phyloP scores from a whole-genome alignment of 2,888 invertebrate genomes.

The Adelphocoris suturalis region DNA sequence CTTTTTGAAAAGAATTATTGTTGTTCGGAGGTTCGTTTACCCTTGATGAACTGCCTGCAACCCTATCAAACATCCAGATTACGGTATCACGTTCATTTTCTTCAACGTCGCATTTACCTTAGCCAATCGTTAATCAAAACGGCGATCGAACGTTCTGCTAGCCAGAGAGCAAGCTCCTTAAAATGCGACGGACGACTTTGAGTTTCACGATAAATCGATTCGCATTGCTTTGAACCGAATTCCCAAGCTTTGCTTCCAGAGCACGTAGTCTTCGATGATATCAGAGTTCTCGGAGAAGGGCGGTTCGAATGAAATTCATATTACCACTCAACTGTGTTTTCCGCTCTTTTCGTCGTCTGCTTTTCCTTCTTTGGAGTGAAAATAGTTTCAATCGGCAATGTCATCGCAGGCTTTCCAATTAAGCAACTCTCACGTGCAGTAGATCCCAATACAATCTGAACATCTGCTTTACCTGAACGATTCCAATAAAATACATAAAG shows the following conservation, averaged over 20 bases:
- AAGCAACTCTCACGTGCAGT: no score
- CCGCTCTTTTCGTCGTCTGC: neutral
- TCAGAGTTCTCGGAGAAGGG: slow-evolving; percentile 9
- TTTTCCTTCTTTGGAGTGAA: neutral
- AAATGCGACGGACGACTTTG: neutral
- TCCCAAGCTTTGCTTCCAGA: neutral
- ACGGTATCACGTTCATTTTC: no score
- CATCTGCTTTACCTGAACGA: no score
- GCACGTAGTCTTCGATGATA: neutral
- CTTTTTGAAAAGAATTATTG: no score
- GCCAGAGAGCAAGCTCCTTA: neutral
- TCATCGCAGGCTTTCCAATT: no score
- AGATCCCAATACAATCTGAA: no score
- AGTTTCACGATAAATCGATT: slow-evolving; percentile 21
- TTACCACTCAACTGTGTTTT: slow-evolving; percentile 20
- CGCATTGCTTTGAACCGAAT: slow-evolving; percentile 27
- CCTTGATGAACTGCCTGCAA: no score
- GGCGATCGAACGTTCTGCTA: neutral
- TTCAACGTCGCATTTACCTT: no score
- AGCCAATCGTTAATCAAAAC: neutral
- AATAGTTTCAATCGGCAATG: no score
- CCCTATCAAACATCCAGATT: no score
- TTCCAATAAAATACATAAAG: no score
- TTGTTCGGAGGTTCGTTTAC: no score
- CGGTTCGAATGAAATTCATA: slow-evolving; percentile 11